Evolutionary conservation across 2,113 vertebrate species (phyloP), one percentile per base, ranked within the genome.

Genomic region (Eonycteris spelaea): DNA sequence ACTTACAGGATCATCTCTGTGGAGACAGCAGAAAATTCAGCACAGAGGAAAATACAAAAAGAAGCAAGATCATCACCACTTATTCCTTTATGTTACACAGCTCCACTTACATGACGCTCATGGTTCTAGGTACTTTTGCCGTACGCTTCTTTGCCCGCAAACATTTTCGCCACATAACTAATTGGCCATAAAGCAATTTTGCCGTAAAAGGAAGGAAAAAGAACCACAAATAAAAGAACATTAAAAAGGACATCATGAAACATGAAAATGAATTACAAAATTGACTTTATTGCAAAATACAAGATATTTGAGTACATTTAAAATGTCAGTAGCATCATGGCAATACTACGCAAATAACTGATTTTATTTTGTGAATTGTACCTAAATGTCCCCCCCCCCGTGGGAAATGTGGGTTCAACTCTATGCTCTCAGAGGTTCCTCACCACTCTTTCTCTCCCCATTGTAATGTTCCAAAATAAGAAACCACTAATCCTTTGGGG

Each of bases 61-160:
- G 28, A 61, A n/a, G 7, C 2, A 5, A 53, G 13, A 16, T 30
- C 18, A 35, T n/a, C 12, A 26, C 21, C 48, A 3, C 7, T 6
- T 35, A 48, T 40, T 67, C 10, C 16, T 18, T 63, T 13, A 7
- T 38, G 65, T 33, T 21, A 45, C 33, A 22, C 16, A 15, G 28
- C 14, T 8, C 19, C 19, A 18, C 10, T 26, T 51, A 19, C 0
- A 1, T 1, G 57, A 28, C 2, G 28, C 28, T 21, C 5, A 13
- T 1, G 10, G 18, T 1, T 14, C 1, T 63, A 4, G 26, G 57
- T 22, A 13, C 57, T 15, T 43, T 59, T 22, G 57, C 18, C 28
- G 9, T 13, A 30, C 16, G 38, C 35, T 61, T 63, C 38, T 14
- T 43, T 4, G 38, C 18, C 28, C 1, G 28, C 16, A 45, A 53